Conservation (phyloP, 2,113 vertebrate species). For the Saccopteryx leptura region DNA sequence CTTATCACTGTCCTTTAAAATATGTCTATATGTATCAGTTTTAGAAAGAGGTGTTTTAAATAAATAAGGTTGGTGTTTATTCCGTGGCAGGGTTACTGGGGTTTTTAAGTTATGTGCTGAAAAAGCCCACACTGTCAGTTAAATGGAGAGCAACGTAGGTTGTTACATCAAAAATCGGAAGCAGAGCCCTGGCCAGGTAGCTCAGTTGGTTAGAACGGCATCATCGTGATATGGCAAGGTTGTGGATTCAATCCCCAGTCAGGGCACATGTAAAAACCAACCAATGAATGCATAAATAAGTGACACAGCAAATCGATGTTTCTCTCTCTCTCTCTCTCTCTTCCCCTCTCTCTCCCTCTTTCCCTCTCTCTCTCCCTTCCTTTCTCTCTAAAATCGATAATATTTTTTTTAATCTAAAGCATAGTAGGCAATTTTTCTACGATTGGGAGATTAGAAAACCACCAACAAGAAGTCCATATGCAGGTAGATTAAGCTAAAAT, state of each 20-base stretch:
- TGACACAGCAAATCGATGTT: too few relatives aligned
- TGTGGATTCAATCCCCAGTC: too few relatives aligned
- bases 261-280: too few relatives aligned
- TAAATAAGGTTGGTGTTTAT: background rate
- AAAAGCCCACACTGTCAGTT: background rate
- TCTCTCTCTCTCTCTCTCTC: too few relatives aligned
- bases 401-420: background rate
- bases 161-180: background rate
- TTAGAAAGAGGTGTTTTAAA: constrained; percentile 18
- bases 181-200: background rate
- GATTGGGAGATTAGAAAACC: background rate
- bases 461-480: background rate
- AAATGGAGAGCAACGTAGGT: background rate
- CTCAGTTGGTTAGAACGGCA: too few relatives aligned
- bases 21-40: background rate
- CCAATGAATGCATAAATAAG: too few relatives aligned
- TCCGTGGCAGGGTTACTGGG: background rate
- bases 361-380: too few relatives aligned
- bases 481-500: background rate
- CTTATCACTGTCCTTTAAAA: background rate
- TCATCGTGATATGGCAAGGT: too few relatives aligned
- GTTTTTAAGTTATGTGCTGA: constrained; percentile 13
- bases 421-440: background rate
- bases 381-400: too few relatives aligned
- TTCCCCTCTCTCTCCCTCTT: too few relatives aligned